A percentile compares a stretch with the other conserved stretches of the same genome.
phyloP scores from a whole-genome alignment of 2,113 vertebrate species.

The Synchiropus splendidus region DNA sequence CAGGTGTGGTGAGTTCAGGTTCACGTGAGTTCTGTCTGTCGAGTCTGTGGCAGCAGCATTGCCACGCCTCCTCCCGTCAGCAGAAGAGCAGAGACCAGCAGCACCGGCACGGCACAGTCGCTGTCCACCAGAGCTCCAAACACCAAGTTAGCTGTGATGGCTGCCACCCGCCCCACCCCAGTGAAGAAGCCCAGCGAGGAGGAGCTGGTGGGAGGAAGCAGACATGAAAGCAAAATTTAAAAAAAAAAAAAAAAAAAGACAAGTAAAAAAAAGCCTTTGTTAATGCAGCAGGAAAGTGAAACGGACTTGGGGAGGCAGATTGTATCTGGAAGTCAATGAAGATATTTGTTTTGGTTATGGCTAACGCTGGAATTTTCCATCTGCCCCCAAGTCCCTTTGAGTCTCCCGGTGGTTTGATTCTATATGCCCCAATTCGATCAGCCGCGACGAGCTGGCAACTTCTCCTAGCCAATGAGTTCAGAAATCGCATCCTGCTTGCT shows the following conservation, averaged over 20 bases:
- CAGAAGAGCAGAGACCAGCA: conserved; percentile 61
- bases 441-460: too few relatives aligned
- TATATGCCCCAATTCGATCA: too few relatives aligned
- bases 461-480: too few relatives aligned
- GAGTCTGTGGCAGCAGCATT: conserved; percentile 55
- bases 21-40: conserved; percentile 60
- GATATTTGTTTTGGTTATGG: too few relatives aligned
- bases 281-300: too few relatives aligned
- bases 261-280: background rate
- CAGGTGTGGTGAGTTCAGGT: too few relatives aligned
- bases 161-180: conserved; percentile 58
- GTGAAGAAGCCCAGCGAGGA: conserved; percentile 69
- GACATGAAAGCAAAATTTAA: background rate
- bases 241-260: background rate
- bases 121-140: conserved; percentile 65
- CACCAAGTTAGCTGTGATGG: conserved; percentile 60
- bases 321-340: too few relatives aligned
- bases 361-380: too few relatives aligned
- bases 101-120: conserved; percentile 57
- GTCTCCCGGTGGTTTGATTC: too few relatives aligned
- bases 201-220: conserved; percentile 41
- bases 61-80: conserved; percentile 51
- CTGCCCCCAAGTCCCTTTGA: too few relatives aligned
- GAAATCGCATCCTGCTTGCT: too few relatives aligned
- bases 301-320: too few relatives aligned